A percentile compares a stretch with the other conserved stretches of the same genome.
Evolutionary conservation across 2,888 invertebrate genomes (phyloP).

Genomic region (Sarcophaga caerulescens): DNA sequence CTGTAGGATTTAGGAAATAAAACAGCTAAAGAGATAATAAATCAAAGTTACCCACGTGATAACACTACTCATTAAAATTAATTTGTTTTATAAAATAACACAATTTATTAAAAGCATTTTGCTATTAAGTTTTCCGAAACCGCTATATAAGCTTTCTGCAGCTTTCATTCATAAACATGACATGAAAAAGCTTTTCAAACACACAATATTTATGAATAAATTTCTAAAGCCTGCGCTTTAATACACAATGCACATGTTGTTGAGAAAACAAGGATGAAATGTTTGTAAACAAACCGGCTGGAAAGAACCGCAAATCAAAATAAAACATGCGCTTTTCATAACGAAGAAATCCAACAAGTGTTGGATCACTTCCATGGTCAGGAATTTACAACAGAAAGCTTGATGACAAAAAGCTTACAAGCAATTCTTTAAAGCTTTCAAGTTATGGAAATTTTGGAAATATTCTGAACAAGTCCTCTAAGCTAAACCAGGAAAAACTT

Average conservation of each 20-base stretch:
- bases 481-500: conserved; percentile 64
- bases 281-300: conserved; percentile 71
- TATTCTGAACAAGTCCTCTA: conserved; percentile 52
- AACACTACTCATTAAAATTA: too few species aligned
- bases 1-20: too few species aligned
- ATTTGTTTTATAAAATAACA: background rate
- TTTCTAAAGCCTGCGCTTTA: conserved; percentile 63
- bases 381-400: conserved; percentile 63
- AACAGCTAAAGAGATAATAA: too few species aligned
- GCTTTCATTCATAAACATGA: conserved; percentile 50
- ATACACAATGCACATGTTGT: conserved; percentile 59
- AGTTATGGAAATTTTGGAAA: conserved; percentile 66
- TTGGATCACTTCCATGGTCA: conserved; percentile 68
- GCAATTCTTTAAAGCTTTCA: conserved; percentile 49
- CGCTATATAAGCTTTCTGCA: conserved; percentile 6
- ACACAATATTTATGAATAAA: conserved; percentile 50
- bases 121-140: background rate
- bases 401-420: conserved; percentile 59
- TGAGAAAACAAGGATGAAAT: conserved; percentile 55
- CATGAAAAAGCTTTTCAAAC: background rate
- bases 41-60: too few species aligned
- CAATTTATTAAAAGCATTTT: background rate
- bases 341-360: conserved; percentile 77
- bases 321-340: conserved; percentile 73
- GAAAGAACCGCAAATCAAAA: conserved; percentile 68